phyloP scores from a whole-genome alignment of 2,113 vertebrate genomes.

The Heterochromis multidens region DNA sequence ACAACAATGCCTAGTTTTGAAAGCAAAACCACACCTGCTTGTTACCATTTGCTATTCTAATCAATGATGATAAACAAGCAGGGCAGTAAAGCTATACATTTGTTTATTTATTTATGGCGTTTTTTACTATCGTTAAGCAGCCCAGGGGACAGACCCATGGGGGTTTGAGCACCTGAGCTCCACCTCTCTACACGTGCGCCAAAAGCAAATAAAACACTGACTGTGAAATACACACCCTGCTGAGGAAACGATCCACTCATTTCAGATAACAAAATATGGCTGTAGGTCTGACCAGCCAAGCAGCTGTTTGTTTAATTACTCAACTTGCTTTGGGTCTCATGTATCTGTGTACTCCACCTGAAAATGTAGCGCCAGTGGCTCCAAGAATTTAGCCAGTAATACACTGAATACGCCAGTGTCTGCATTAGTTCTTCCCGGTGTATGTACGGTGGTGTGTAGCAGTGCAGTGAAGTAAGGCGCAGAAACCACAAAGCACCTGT shows the following conservation, averaged over 20 bases:
- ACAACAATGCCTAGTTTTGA: not conserved
- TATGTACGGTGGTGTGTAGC: not conserved
- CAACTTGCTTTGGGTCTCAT: not conserved
- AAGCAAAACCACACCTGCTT: not conserved
- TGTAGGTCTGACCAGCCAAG: not conserved
- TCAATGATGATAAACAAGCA: not conserved
- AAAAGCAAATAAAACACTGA: slow-evolving; percentile 16
- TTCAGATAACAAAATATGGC: slow-evolving; percentile 1
- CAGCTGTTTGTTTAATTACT: slow-evolving; percentile 24
- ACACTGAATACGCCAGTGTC: not conserved
- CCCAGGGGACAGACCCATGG: not conserved
- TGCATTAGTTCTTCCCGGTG: not conserved
- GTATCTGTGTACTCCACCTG: not conserved
- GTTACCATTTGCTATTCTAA: not conserved
- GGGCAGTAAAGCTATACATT: not conserved
- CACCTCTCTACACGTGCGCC: not conserved
- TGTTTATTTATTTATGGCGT: not conserved
- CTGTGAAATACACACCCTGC: not conserved
- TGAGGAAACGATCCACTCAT: not conserved
- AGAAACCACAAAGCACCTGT: slow-evolving; percentile 23
- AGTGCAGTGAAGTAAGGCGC: not conserved
- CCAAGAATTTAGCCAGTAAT: not conserved
- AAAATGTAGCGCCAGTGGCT: not conserved
- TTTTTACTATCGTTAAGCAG: not conserved
- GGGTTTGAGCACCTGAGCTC: not conserved